phyloP scores from a whole-genome alignment of 2,888 invertebrate species.

The Rutpela maculata region DNA sequence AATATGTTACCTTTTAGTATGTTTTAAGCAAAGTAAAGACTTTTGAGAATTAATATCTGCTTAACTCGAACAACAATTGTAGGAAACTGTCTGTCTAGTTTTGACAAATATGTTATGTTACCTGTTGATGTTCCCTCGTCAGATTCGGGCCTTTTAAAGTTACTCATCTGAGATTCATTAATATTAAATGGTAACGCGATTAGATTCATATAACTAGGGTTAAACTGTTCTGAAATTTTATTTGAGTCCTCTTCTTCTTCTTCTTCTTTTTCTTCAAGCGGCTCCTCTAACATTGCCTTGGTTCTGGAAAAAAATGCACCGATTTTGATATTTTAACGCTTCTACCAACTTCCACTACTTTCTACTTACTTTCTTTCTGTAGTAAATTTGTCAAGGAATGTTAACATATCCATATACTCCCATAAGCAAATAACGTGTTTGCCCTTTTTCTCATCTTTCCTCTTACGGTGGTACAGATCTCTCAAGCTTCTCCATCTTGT shows the following conservation, averaged over 20 bases:
- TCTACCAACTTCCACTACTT: too few species aligned
- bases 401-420: constrained; percentile 55
- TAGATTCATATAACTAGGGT: constrained; percentile 33
- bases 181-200: constrained; percentile 38
- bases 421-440: constrained; percentile 45
- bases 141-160: constrained; percentile 10
- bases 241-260: constrained; percentile 42
- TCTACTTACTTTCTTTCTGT: constrained; percentile 51
- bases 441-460: constrained; percentile 53
- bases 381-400: constrained; percentile 53
- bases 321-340: neutral
- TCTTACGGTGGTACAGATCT: constrained; percentile 55
- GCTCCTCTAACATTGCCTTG: constrained; percentile 25
- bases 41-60: too few species aligned
- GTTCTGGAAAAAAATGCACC: constrained; percentile 20
- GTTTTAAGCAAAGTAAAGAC: too few species aligned
- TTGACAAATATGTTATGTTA: neutral
- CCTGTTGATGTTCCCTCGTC: constrained; percentile 8
- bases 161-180: constrained; percentile 12
- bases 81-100: too few species aligned
- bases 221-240: constrained; percentile 51
- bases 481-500: constrained; percentile 56
- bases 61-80: too few species aligned
- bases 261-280: constrained; percentile 45
- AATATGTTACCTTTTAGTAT: too few species aligned